Percentiles rank a stretch among this genome's conserved stretches.
Conservation (phyloP, 2,113 vertebrate genomes). For the Charadrius vociferus region DNA sequence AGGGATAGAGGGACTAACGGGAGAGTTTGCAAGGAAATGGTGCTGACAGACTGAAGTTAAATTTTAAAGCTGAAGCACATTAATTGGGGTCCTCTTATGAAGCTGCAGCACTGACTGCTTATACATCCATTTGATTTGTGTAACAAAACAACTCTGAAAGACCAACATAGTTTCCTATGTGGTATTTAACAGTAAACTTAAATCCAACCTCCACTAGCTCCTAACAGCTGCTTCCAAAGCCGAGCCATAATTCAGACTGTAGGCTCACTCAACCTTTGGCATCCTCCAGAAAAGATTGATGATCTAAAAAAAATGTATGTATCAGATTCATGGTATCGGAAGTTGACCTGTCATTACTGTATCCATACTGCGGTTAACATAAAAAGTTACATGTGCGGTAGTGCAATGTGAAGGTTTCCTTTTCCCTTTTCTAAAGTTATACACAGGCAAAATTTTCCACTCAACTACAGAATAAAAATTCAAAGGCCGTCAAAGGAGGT, state of each 20-base stretch:
- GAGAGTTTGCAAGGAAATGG: background rate
- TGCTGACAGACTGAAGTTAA: background rate
- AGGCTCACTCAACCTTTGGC: background rate
- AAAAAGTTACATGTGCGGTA: background rate
- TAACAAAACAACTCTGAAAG: background rate
- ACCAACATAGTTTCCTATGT: background rate
- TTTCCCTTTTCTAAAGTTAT: background rate
- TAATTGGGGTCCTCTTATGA: background rate
- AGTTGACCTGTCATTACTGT: background rate
- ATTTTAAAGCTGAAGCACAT: background rate
- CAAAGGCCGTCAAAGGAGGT: background rate
- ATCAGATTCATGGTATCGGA: background rate
- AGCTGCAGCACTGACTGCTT: background rate
- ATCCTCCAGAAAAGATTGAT: background rate
- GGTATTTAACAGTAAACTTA: background rate
- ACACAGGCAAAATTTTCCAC: background rate
- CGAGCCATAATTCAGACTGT: conserved; percentile 5
- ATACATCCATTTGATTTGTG: background rate
- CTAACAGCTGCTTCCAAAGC: background rate
- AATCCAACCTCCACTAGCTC: background rate
- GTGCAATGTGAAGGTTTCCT: background rate
- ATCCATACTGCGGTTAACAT: background rate
- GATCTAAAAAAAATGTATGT: background rate
- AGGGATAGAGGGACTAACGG: background rate
- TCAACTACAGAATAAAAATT: background rate